phyloP scores from a whole-genome alignment of 2,113 vertebrate genomes.

The Ascaphus truei region DNA sequence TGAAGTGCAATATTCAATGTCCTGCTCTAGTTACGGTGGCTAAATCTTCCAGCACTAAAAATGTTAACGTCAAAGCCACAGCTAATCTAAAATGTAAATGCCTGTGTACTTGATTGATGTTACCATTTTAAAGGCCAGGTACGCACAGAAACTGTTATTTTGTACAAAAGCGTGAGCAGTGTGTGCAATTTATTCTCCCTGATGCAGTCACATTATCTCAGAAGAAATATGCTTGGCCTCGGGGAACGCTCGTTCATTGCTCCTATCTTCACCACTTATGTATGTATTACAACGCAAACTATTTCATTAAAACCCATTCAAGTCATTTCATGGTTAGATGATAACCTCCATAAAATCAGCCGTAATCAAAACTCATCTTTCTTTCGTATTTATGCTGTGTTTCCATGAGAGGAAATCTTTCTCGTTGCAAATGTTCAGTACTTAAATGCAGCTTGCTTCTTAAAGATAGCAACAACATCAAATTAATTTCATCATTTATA shows the following conservation, averaged over 20 bases:
- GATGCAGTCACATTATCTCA: background rate
- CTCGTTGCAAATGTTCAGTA: background rate
- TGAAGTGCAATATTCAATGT: no score
- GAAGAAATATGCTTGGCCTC: slow-evolving; percentile 60
- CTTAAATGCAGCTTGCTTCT: background rate
- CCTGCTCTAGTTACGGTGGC: background rate
- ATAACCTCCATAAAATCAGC: slow-evolving; percentile 43
- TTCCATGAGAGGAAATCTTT: background rate
- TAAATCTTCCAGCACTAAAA: background rate
- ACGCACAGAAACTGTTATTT: slow-evolving; percentile 3
- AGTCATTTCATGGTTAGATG: slow-evolving; percentile 75
- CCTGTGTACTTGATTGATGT: slow-evolving; percentile 27
- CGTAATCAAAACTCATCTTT: slow-evolving; percentile 3
- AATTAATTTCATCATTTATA: no score
- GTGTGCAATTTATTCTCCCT: slow-evolving; percentile 19
- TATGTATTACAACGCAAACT: slow-evolving; percentile 56
- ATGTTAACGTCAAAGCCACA: slow-evolving; percentile 9
- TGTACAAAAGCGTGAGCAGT: slow-evolving; percentile 11
- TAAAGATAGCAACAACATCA: background rate
- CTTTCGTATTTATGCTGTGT: background rate
- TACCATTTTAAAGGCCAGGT: slow-evolving; percentile 35
- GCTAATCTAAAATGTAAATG: slow-evolving; percentile 35
- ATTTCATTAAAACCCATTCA: slow-evolving; percentile 83
- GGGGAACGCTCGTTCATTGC: slow-evolving; percentile 64
- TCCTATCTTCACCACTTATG: slow-evolving; percentile 50